Evolutionary conservation across 1,140 invertebrate species (phyloP), one percentile per base, ranked within the genome.

Genomic region (Drosophila subobscura): DNA sequence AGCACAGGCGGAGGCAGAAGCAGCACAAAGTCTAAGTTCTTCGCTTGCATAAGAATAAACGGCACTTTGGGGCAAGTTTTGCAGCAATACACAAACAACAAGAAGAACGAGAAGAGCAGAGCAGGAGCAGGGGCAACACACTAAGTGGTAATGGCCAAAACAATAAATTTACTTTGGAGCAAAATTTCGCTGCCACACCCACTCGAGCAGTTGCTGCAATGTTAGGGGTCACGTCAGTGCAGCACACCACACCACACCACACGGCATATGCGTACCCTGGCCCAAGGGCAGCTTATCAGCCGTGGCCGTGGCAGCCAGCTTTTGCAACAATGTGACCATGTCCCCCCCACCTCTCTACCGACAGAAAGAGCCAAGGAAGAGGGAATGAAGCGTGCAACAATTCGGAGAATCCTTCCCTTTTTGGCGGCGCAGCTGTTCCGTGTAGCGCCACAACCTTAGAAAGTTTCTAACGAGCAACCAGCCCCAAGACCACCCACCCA

Each of bases 371-470:
- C 64, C 22, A 67, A 68, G 66, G 44, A 68, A 68, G 7, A 2
- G 50, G 59, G 7, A 33, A 10, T 8, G 7, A 33, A 61, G 71
- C 72, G 56, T 72, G 80, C 80, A 84, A 79, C 76, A 80, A 74
- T 86, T 77, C 73, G 65, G 72, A 71, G 67, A 80, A 85, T 80
- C 72, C 66, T 68, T 56, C 64, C 65, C 64, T 49, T 74, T 84
- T 86, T 71, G 75, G 77, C 70, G 81, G 74, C 77, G 60, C 77
- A 86, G 67, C 72, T 85, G 81, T 86, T 80, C n/a, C 81, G 60
- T 49, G 75, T 63, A 59, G 54, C 56, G 61, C 55, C 57, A 61
- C 60, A 65, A 77, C 74, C 72, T 75, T 75, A 75, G 61, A 75
- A 75, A 75, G 50, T 75, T 75, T 75, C 71, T 67, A 75, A 77